These are phyloP conservation scores for Kryptolebias ocellatus DNA, from an alignment of 2,797 vertebrate genomes.

Conservation along the genomic window DNA sequence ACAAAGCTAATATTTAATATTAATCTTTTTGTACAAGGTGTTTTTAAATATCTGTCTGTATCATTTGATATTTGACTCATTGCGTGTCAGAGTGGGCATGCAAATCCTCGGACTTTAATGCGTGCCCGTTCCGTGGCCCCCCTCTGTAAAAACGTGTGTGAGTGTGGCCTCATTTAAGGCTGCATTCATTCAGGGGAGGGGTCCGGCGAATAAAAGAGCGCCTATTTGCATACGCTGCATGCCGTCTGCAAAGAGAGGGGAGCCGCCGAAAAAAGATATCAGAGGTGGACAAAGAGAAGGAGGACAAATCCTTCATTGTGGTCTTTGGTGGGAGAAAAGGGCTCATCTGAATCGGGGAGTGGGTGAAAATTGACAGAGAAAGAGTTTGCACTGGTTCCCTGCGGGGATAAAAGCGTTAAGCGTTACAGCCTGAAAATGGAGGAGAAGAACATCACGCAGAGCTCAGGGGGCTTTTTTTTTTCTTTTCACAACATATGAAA, in stretches of 20 bases:
- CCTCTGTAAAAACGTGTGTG: constrained; percentile 53
- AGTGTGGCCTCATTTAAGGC: constrained; percentile 89
- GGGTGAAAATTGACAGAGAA: constrained; percentile 81
- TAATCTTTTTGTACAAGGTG: constrained; percentile 1
- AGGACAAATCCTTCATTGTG: constrained; percentile 83
- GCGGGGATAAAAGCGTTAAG: constrained; percentile 87
- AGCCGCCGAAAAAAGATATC: constrained; percentile 84
- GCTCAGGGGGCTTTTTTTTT: constrained; percentile 62
- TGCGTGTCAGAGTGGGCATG: constrained; percentile 60
- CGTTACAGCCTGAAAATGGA: constrained; percentile 82
- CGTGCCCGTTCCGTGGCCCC: constrained; percentile 60
- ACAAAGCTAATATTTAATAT: background rate
- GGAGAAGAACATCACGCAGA: constrained; percentile 77
- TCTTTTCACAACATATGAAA: constrained; percentile 58
- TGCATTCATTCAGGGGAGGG: constrained; percentile 83
- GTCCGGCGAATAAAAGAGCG: constrained; percentile 82
- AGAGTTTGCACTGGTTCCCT: constrained; percentile 86
- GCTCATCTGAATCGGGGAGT: constrained; percentile 74
- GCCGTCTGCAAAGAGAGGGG: constrained; percentile 81
- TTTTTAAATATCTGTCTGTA: constrained; percentile 12
- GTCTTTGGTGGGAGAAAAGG: constrained; percentile 82
- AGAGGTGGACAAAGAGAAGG: constrained; percentile 81
- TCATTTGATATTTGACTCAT: constrained; percentile 49
- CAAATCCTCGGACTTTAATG: constrained; percentile 73
- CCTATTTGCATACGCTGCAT: constrained; percentile 91